Base-by-base conservation (phyloP, 2,797 vertebrate genomes). In the Zenarchopterus dispar region DNA sequence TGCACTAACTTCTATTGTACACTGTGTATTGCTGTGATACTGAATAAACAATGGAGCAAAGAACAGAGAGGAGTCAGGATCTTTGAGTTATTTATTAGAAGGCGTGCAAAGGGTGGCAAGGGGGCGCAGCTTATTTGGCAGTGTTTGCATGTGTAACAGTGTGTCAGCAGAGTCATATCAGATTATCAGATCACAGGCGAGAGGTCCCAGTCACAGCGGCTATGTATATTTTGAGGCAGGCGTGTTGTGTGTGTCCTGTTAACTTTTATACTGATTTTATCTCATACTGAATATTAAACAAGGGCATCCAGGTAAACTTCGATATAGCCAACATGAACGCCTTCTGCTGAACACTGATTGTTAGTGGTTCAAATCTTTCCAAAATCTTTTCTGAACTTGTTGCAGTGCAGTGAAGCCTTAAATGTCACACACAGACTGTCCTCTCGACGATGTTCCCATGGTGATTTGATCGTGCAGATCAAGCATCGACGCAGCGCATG, bases 401-500 rank as follows among this genome's bases (percentile, higher is more conserved):
- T 36, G 51, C 48, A 57, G 16, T 15, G 36, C 13, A 13, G 33
- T 10, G 13, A 36, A 36, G 13, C 9, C 33, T 36, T 73, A 21
- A 42, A 36, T 44, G 55, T 84, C 39, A 67, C 56, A 73, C 54
- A 39, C 69, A 56, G 21, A 6, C 56, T 61, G 43, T 77, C 76
- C 70, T 85, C 67, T 60, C 2, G 3, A 84, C 61, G 17, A 71
- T 50, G 84, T 90, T 86, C 67, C 83, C 80, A 89, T 88, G 81
- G 82, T 63, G 80, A 86, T 17, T 41, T 56, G 41, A 39, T 16
- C 5, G 53, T 50, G 67, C 71, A 60, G 59, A 77, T 47, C 51
- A 6, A 51, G 55, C 46, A 82, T 49, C 46, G 78, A 82, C 84
- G 58, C 43, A 9, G 24, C 39, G 57, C 21, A 52, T 58, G 54